Percentiles rank a stretch among this genome's conserved stretches.
Conservation (phyloP, 2,888 invertebrate genomes). For the Myathropa florea region DNA sequence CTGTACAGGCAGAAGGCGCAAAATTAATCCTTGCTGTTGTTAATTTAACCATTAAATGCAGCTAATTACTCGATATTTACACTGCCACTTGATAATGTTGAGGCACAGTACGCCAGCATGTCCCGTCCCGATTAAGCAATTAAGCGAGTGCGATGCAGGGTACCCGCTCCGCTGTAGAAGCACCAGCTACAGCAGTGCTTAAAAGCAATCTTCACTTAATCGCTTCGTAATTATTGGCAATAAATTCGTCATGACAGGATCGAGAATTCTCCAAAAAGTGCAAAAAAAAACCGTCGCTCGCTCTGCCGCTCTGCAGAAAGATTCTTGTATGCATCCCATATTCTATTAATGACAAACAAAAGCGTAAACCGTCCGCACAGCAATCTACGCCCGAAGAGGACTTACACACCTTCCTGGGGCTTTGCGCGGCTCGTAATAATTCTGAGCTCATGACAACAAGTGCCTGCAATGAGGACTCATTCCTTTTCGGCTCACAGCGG, state of each 20-base stretch:
- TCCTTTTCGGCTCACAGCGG: slow-evolving; percentile 4
- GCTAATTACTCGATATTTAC: slow-evolving; percentile 71
- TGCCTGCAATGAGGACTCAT: background rate
- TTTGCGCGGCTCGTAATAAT: slow-evolving; percentile 27
- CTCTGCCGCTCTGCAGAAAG: background rate
- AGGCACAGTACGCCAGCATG: slow-evolving; percentile 29
- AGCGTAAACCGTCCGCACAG: slow-evolving; percentile 17
- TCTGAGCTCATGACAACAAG: slow-evolving; percentile 23
- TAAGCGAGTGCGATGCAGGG: slow-evolving; percentile 57
- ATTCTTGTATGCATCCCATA: slow-evolving; percentile 31
- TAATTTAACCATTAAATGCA: slow-evolving; percentile 60
- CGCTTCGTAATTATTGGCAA: slow-evolving; percentile 63
- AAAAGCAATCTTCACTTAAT: slow-evolving; percentile 65
- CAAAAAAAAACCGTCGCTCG: background rate
- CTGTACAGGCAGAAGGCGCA: background rate
- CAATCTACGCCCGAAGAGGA: background rate
- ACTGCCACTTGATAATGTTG: slow-evolving; percentile 60
- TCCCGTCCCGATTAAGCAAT: slow-evolving; percentile 63
- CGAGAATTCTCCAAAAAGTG: background rate
- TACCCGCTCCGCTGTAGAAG: slow-evolving; percentile 1
- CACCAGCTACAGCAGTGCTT: slow-evolving; percentile 17
- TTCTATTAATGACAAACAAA: slow-evolving; percentile 66
- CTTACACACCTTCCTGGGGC: background rate
- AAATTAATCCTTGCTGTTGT: slow-evolving; percentile 56
- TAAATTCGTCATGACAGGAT: slow-evolving; percentile 43